Evolutionary conservation across 2,113 vertebrate genomes (phyloP).

Genomic region (Notarius quadriscutis): DNA sequence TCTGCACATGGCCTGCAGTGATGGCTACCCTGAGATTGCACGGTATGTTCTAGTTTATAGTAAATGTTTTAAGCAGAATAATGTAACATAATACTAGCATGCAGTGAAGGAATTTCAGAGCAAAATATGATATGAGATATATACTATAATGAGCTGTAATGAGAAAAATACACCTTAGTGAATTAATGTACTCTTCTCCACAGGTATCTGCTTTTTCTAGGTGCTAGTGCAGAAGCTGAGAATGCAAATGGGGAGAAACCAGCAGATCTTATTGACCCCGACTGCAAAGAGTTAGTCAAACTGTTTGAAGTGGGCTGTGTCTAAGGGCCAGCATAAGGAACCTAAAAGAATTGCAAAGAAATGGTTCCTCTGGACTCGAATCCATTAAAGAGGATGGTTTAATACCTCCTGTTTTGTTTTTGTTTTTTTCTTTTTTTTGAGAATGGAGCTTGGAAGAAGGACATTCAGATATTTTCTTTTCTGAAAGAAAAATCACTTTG

Average conservation of each 20-base stretch:
- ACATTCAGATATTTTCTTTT: slow-evolving; percentile 1
- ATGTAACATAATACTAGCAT: background rate
- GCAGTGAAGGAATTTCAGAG: too few species aligned
- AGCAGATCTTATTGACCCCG: slow-evolving; percentile 86
- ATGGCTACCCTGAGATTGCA: slow-evolving; percentile 85
- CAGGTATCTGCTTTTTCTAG: slow-evolving; percentile 87
- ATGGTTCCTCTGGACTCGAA: background rate
- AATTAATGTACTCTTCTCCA: slow-evolving; percentile 6
- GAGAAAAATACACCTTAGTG: background rate
- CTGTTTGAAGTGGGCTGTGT: slow-evolving; percentile 76
- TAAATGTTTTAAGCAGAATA: background rate
- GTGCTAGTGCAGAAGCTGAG: slow-evolving; percentile 79
- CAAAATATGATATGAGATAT: background rate
- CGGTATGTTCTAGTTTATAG: slow-evolving; percentile 67
- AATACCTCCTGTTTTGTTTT: background rate
- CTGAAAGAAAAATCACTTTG: slow-evolving; percentile 2
- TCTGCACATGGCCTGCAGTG: slow-evolving; percentile 94
- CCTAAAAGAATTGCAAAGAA: background rate
- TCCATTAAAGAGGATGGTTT: background rate
- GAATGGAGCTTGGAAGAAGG: slow-evolving; percentile 6
- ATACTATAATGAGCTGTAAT: too few species aligned
- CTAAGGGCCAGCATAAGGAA: slow-evolving; percentile 46
- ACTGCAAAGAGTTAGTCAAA: slow-evolving; percentile 81
- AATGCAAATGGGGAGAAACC: slow-evolving; percentile 86
- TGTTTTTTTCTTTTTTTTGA: background rate